phyloP scores from a whole-genome alignment of 1,140 invertebrate species.

The Neuroterus valhalla region DNA sequence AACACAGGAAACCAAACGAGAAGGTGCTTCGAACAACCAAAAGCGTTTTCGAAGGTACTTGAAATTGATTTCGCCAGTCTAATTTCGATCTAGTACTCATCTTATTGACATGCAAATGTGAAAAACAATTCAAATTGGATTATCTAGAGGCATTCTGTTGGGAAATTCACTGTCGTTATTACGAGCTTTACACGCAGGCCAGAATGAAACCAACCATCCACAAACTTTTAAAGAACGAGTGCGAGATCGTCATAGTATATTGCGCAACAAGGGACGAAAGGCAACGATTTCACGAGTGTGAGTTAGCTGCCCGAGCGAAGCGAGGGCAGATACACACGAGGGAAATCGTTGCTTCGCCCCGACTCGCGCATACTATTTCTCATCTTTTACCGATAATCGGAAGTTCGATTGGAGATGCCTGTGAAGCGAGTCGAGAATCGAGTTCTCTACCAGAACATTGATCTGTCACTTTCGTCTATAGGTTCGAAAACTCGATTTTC shows the following conservation, averaged over 20 bases:
- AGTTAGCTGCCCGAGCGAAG: no score
- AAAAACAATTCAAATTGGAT: slow-evolving; percentile 8
- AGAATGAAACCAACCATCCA: slow-evolving; percentile 17
- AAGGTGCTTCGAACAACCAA: slow-evolving; percentile 2
- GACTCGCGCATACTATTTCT: no score
- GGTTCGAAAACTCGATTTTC: no score
- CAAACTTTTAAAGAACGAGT: slow-evolving; percentile 23
- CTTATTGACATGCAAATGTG: not conserved
- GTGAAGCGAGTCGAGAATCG: no score
- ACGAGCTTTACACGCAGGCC: slow-evolving; percentile 7
- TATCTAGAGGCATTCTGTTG: not conserved
- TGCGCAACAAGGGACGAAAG: no score
- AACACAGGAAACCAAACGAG: slow-evolving; percentile 11
- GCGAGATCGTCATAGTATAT: not conserved
- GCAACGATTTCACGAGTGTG: no score
- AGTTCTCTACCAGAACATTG: no score
- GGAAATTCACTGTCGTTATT: slow-evolving; percentile 7
- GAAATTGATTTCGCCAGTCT: not conserved
- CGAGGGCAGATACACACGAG: no score
- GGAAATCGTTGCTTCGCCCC: no score
- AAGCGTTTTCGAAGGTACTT: not conserved
- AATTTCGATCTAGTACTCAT: slow-evolving; percentile 16
- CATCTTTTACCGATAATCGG: no score
- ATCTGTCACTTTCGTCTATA: no score
- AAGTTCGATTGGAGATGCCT: no score